phyloP scores from a whole-genome alignment of 2,113 vertebrate genomes.

The Brachyhypopomus gauderio region DNA sequence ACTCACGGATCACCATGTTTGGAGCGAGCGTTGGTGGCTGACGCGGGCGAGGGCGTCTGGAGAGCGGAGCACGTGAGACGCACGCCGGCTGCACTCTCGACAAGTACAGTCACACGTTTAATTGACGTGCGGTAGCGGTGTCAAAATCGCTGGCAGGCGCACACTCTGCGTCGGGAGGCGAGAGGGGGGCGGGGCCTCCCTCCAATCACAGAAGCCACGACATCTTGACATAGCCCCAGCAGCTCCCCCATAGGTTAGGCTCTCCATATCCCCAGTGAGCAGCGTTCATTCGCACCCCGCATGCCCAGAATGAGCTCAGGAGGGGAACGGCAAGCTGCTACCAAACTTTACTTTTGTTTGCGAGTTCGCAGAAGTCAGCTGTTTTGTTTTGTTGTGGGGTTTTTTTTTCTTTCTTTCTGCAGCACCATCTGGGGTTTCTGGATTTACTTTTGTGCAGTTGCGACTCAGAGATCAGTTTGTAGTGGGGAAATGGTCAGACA shows the following conservation, averaged over 20 bases:
- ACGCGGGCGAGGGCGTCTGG: neutral
- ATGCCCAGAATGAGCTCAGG: constrained; percentile 67
- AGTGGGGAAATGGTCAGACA: neutral
- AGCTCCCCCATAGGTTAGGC: constrained; percentile 51
- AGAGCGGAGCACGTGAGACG: constrained; percentile 51
- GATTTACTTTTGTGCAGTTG: neutral
- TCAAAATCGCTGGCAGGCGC: constrained; percentile 64
- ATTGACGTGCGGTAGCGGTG: constrained; percentile 69
- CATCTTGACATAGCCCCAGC: constrained; percentile 52
- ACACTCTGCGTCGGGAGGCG: neutral
- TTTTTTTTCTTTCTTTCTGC: constrained; percentile 60
- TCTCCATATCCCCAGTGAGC: constrained; percentile 56
- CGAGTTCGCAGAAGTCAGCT: constrained; percentile 67
- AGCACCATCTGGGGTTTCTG: constrained; percentile 9
- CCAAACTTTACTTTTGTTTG: constrained; percentile 52
- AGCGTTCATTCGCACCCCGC: constrained; percentile 75
- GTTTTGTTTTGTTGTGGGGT: constrained; percentile 23
- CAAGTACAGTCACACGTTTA: constrained; percentile 62
- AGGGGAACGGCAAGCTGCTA: constrained; percentile 51
- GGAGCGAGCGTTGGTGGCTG: neutral
- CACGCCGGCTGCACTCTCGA: constrained; percentile 52
- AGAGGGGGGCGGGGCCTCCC: constrained; percentile 37
- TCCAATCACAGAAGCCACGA: constrained; percentile 39
- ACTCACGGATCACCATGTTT: constrained; percentile 17
- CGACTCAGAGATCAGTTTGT: neutral